Evolutionary conservation across 1,140 invertebrate genomes (phyloP).

Genomic region (Achatina immaculata): DNA sequence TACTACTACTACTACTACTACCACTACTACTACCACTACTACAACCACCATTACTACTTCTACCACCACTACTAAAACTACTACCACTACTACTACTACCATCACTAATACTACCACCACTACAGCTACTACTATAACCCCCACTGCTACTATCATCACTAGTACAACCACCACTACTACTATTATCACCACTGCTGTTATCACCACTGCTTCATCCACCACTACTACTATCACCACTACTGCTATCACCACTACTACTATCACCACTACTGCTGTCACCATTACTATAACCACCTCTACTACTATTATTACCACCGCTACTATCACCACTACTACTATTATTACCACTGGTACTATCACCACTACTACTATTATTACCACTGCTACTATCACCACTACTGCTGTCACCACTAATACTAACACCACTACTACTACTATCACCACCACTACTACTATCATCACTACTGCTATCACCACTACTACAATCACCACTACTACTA

Average conservation of each 20-base stretch:
- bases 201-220: too few species aligned
- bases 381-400: too few species aligned
- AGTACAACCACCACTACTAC: conserved; percentile 11
- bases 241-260: too few species aligned
- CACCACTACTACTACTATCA: too few species aligned
- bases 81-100: conserved; percentile 33
- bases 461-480: too few species aligned
- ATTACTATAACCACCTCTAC: too few species aligned
- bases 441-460: too few species aligned
- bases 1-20: conserved; percentile 34
- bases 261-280: neutral
- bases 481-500: too few species aligned
- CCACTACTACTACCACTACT: conserved; percentile 31
- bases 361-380: too few species aligned
- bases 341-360: neutral
- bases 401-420: too few species aligned
- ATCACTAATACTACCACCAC: conserved; percentile 22
- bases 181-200: conserved; percentile 26
- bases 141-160: too few species aligned
- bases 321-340: conserved; percentile 36
- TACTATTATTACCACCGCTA: conserved; percentile 30
- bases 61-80: conserved; percentile 14
- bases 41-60: conserved; percentile 18
- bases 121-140: conserved; percentile 1
- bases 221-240: too few species aligned